phyloP scores from a whole-genome alignment of 2,113 vertebrate species.

The Chaetops frenatus region DNA sequence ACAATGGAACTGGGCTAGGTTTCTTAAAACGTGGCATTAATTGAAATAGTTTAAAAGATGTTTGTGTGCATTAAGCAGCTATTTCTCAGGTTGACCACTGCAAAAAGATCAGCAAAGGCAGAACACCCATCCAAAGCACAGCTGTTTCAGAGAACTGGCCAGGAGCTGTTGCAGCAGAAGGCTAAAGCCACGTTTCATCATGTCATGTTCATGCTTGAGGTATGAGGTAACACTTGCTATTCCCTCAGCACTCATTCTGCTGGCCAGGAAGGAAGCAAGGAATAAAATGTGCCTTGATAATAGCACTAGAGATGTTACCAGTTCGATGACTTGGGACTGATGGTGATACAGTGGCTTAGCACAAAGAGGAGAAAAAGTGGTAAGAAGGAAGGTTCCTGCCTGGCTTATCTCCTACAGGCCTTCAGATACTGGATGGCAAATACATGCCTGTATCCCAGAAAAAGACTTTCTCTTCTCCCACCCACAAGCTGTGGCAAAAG shows the following conservation, averaged over 20 bases:
- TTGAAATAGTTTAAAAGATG: not conserved
- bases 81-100: not conserved
- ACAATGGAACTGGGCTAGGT: not conserved
- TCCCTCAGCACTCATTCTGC: not conserved
- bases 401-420: not conserved
- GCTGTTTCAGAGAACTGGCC: not conserved
- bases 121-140: not conserved
- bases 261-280: not conserved
- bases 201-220: not conserved
- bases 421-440: not conserved
- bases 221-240: not conserved
- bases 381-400: not conserved
- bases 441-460: not conserved
- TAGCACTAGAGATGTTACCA: not conserved
- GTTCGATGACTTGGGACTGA: not conserved
- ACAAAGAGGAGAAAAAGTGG: not conserved
- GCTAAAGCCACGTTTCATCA: not conserved
- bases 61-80: not conserved
- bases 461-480: not conserved
- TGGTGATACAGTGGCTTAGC: not conserved
- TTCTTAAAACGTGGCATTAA: not conserved
- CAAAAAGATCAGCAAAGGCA: not conserved
- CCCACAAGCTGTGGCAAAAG: not conserved
- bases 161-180: not conserved
- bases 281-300: not conserved